A percentile compares a stretch with the other conserved stretches of the same genome.
Evolutionary conservation across 2,888 invertebrate species (phyloP).

Genomic region (Ceramica pisi): DNA sequence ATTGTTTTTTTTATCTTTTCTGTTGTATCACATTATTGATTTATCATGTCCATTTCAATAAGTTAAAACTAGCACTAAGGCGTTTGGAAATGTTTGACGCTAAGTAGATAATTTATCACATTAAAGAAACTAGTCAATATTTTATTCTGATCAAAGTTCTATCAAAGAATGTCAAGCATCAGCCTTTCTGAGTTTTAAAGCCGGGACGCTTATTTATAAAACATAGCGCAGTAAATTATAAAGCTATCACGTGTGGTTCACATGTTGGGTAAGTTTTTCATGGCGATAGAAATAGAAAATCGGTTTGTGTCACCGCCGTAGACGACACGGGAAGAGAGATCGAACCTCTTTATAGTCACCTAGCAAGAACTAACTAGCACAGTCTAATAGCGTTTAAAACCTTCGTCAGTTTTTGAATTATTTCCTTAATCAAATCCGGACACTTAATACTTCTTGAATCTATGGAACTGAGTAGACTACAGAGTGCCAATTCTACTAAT

Average conservation of each 20-base stretch:
- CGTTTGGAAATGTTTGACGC: not conserved
- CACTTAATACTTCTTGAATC: not conserved
- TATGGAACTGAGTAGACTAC: too few species aligned
- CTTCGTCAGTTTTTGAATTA: not conserved
- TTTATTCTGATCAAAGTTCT: not conserved
- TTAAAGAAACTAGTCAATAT: not conserved
- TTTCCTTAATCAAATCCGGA: not conserved
- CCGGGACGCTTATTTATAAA: conserved; percentile 45
- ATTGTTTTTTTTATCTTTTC: conserved; percentile 21
- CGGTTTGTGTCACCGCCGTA: conserved; percentile 38
- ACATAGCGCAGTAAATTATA: conserved; percentile 52
- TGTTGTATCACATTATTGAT: conserved; percentile 41
- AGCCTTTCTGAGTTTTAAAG: conserved; percentile 9
- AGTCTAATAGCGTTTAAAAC: not conserved
- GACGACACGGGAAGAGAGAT: conserved; percentile 43
- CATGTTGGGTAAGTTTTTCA: conserved; percentile 51
- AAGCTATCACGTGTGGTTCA: conserved; percentile 45
- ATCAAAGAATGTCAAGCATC: conserved; percentile 19
- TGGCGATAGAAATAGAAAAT: conserved; percentile 63
- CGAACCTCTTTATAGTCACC: conserved; percentile 16
- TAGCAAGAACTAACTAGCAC: conserved; percentile 14
- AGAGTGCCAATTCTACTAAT: too few species aligned
- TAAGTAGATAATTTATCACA: conserved; percentile 4
- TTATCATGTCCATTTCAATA: conserved; percentile 43
- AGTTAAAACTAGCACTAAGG: not conserved